Evolutionary conservation across 2,888 invertebrate genomes (phyloP), one percentile per base, ranked within the genome.

Genomic region (Chloroclysta siterata): DNA sequence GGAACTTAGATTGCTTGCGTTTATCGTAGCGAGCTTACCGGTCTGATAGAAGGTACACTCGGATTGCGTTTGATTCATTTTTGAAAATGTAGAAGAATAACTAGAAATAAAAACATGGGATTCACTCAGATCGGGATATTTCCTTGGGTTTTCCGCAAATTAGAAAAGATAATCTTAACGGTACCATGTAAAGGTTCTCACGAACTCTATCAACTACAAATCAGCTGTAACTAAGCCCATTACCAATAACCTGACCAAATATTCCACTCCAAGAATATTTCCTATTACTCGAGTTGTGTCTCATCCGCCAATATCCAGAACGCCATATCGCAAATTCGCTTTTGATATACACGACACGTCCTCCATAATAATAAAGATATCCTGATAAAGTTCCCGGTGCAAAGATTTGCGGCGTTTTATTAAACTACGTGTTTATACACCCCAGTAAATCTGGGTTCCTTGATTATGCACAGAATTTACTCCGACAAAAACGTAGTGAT

Each of bases 401-500:
- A 64, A 73, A 72, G 70, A 72, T 67, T 69, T 65, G 71, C 69
- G 66, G 69, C 63, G 71, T 70, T 76, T 79, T 80, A 82, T 78
- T 77, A 79, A 79, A 80, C 71, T 73, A 76, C 73, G 70, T 77
- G 73, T 75, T 78, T 71, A 72, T 72, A 72, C 68, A 71, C 64
- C 60, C 66, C 70, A 74, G 70, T 70, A 73, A 80, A 74, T 68
- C 72, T 69, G 57, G 69, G 55, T 65, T 73, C 70, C 66, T 74
- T 81, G 75, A 82, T 86, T 82, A 83, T 79, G 74, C 79, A 76
- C 70, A 78, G 78, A 83, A 82, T 81, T 76, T 78, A 70, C 77
- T 78, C 77, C 75, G 77, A 83, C 78, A 82, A 82, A 81, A 85
- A 81, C 79, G 76, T 80, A 82, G 76, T 77, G 77, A 79, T 73